phyloP scores from a whole-genome alignment of 2,113 vertebrate species.

The Gnathonemus longibarbis region DNA sequence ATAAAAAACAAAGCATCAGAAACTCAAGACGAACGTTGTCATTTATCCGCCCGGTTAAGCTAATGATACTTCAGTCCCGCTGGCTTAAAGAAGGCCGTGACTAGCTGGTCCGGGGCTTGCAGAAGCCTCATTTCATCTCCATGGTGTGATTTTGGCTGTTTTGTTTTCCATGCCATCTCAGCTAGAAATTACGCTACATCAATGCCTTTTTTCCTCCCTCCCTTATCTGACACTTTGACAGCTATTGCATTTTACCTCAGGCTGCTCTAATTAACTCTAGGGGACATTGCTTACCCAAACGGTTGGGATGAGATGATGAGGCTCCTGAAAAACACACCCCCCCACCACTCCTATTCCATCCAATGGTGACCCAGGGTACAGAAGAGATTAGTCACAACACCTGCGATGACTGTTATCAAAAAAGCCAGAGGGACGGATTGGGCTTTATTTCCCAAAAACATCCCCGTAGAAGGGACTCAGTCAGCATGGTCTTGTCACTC shows the following conservation, averaged over 20 bases:
- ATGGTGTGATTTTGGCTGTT: neutral
- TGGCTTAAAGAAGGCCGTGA: neutral
- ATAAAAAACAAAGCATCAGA: neutral
- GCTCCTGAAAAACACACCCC: constrained; percentile 8
- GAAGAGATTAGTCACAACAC: constrained; percentile 13
- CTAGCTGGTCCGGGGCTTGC: neutral
- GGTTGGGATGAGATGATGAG: constrained; percentile 17
- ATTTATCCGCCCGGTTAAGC: neutral
- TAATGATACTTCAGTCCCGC: neutral
- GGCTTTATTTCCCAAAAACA: neutral
- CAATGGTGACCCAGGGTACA: constrained; percentile 10
- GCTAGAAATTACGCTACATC: neutral
- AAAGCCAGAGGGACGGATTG: neutral
- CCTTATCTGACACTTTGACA: constrained; percentile 21
- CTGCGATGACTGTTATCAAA: neutral
- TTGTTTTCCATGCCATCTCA: neutral
- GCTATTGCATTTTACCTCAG: constrained; percentile 17
- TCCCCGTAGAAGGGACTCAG: neutral
- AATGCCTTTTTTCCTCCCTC: neutral
- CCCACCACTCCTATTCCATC: neutral
- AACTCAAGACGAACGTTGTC: neutral
- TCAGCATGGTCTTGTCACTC: neutral
- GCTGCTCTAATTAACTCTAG: constrained; percentile 25
- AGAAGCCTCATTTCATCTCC: neutral
- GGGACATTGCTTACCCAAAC: constrained; percentile 22